Conservation (phyloP, 1,140 invertebrate species). For the Tribolium madens region DNA sequence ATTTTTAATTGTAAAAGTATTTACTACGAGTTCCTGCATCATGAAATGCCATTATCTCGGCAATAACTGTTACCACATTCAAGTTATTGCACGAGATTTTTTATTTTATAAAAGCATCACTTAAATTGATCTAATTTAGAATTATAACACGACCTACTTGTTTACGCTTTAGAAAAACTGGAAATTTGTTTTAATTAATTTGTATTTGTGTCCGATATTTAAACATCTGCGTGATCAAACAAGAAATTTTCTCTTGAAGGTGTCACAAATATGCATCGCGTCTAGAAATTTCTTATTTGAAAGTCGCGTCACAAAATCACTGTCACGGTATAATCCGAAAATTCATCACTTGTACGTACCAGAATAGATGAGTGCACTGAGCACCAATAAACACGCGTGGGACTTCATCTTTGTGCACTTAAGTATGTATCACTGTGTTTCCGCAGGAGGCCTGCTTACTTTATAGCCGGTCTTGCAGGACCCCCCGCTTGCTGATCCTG, state of each 20-base stretch:
- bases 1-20: conserved; percentile 39
- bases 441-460: conserved; percentile 49
- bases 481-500: conserved; percentile 50
- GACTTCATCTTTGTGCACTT: conserved; percentile 59
- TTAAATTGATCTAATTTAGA: too few species aligned
- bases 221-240: neutral
- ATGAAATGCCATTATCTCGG: conserved; percentile 50
- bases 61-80: neutral
- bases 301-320: neutral
- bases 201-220: too few species aligned
- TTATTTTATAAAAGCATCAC: neutral
- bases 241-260: conserved; percentile 14
- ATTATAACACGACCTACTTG: conserved; percentile 20
- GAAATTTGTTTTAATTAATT: too few species aligned
- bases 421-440: conserved; percentile 49
- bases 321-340: neutral
- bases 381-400: conserved; percentile 61
- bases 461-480: conserved; percentile 53
- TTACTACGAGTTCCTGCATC: conserved; percentile 47
- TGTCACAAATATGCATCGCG: conserved; percentile 22
- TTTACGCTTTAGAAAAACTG: conserved; percentile 5
- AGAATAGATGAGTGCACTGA: conserved; percentile 61
- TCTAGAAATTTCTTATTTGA: conserved; percentile 32
- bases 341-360: conserved; percentile 57
- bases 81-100: neutral